A percentile compares a stretch with the other conserved stretches of the same genome.
Evolutionary conservation across 2,888 invertebrate genomes (phyloP).

Genomic region (Linnaemya tessellans): DNA sequence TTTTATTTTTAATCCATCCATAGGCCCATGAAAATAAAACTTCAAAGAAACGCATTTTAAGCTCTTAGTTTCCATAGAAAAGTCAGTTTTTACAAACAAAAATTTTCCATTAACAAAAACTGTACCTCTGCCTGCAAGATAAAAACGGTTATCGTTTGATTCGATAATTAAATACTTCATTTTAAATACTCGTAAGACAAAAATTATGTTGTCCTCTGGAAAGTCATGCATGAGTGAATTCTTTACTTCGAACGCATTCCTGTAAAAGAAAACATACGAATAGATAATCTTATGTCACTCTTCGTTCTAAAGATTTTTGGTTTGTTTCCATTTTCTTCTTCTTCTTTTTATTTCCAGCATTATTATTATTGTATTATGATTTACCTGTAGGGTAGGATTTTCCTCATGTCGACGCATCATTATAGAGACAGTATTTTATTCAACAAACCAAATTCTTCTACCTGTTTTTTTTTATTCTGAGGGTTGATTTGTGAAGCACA

Average conservation of each 20-base stretch:
- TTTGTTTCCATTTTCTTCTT: conserved; percentile 15
- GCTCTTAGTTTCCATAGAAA: background rate
- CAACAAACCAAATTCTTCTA: conserved; percentile 26
- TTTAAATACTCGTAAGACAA: background rate
- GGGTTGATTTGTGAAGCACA: background rate
- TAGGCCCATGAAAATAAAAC: background rate
- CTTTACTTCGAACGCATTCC: background rate
- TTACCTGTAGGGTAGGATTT: conserved; percentile 29
- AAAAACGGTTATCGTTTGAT: conserved; percentile 26
- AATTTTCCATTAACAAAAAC: conserved; percentile 23
- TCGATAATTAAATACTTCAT: background rate
- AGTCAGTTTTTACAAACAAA: background rate
- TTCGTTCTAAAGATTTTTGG: background rate
- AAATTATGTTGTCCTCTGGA: conserved; percentile 46
- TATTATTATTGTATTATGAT: background rate
- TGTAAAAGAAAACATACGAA: background rate
- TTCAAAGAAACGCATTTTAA: conserved; percentile 1
- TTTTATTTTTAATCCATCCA: conserved; percentile 9
- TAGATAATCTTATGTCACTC: conserved; percentile 9
- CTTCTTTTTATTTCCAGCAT: background rate
- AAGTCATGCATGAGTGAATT: conserved; percentile 42
- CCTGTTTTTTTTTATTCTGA: conserved; percentile 14
- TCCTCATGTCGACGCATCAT: background rate
- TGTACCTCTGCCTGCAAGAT: conserved; percentile 43
- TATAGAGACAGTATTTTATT: conserved; percentile 16